Conservation (phyloP, 1,140 invertebrate genomes). For the Anoplolepis gracilipes region DNA sequence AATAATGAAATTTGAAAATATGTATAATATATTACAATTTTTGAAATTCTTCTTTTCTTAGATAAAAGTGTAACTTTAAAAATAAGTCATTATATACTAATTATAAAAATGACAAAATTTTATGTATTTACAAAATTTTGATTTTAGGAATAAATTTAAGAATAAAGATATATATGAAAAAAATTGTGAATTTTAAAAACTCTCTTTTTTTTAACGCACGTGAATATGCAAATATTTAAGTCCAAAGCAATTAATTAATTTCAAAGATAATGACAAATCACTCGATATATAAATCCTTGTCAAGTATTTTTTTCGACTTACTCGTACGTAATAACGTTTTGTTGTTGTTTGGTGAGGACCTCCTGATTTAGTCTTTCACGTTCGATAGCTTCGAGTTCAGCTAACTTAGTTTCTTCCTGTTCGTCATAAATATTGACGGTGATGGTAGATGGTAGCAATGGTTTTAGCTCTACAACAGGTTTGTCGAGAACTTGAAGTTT, state of each 20-base stretch:
- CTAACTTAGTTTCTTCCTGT: constrained; percentile 66
- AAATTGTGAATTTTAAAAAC: too few species aligned
- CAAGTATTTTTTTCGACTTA: constrained; percentile 18
- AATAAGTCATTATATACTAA: too few species aligned
- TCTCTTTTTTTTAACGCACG: too few species aligned
- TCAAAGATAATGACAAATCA: not conserved
- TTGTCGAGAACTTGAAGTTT: constrained; percentile 82
- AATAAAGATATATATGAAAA: too few species aligned
- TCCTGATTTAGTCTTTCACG: constrained; percentile 65
- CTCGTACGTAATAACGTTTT: constrained; percentile 62
- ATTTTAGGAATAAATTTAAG: too few species aligned
- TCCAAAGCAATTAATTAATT: too few species aligned
- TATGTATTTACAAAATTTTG: too few species aligned
- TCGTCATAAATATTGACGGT: constrained; percentile 55
- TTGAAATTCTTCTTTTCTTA: not conserved
- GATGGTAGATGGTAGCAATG: constrained; percentile 33
- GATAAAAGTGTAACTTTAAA: not conserved
- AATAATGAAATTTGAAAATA: not conserved
- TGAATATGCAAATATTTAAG: too few species aligned
- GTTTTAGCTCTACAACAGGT: constrained; percentile 82
- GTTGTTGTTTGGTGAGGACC: constrained; percentile 4
- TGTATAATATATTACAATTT: too few species aligned
- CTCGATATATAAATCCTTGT: not conserved
- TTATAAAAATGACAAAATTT: too few species aligned
- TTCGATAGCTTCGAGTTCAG: constrained; percentile 73